These are phyloP conservation scores for Talpa occidentalis DNA, from an alignment of 2,113 vertebrate species.

Conservation along the genomic window DNA sequence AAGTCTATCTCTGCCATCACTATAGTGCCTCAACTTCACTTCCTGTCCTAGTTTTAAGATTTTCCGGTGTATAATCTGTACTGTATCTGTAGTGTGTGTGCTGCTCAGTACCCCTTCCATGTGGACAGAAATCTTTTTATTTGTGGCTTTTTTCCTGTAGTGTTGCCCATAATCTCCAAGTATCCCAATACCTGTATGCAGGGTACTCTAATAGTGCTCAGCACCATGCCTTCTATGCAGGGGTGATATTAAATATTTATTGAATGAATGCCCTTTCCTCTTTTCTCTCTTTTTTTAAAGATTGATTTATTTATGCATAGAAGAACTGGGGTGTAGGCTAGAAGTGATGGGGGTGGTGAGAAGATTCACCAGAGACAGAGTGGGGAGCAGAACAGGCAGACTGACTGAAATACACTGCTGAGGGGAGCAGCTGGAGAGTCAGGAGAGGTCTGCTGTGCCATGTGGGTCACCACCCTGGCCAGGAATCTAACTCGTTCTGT, in stretches of 20 bases:
- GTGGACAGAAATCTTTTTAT: not conserved
- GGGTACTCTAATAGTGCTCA: not conserved
- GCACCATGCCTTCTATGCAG: too few relatives aligned
- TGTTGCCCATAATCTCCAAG: not conserved
- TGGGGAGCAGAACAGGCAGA: too few relatives aligned
- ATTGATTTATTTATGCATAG: too few relatives aligned
- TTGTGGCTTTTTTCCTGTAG: not conserved
- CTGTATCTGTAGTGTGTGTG: not conserved
- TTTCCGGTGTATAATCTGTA: not conserved
- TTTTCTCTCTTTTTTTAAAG: too few relatives aligned
- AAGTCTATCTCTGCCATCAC: not conserved
- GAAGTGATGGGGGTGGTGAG: too few relatives aligned
- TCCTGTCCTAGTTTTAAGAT: not conserved
- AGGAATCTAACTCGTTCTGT: too few relatives aligned
- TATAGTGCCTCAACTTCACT: not conserved
- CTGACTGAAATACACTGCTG: too few relatives aligned
- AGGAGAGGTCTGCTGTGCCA: too few relatives aligned
- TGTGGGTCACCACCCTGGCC: too few relatives aligned
- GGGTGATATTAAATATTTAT: not conserved
- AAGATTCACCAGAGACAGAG: too few relatives aligned
- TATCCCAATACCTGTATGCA: not conserved
- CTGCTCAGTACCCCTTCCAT: not conserved
- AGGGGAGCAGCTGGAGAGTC: too few relatives aligned
- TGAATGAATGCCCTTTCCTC: not conserved
- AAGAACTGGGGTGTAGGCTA: too few relatives aligned